These are phyloP conservation scores for Dromas ardeola DNA, from an alignment of 2,113 vertebrate species.

Conservation along the genomic window DNA sequence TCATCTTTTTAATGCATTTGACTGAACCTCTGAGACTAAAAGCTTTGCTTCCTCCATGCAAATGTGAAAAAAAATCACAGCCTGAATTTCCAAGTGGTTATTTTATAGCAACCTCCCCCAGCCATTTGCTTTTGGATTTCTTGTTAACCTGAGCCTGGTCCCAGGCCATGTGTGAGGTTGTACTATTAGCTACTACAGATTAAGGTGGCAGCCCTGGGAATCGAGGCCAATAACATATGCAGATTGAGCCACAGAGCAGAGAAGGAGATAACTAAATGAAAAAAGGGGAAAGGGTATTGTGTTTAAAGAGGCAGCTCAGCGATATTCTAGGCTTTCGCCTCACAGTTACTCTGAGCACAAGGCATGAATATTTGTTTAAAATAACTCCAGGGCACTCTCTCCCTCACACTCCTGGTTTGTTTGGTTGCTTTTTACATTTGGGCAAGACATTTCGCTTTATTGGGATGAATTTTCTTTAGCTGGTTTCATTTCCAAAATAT, in stretches of 20 bases:
- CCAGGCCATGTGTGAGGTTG: constrained; percentile 52
- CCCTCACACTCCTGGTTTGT: not conserved
- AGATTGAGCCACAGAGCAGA: constrained; percentile 24
- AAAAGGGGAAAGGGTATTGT: not conserved
- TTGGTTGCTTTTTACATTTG: not conserved
- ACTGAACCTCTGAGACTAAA: constrained; percentile 73
- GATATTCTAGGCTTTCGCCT: constrained; percentile 3
- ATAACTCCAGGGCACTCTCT: not conserved
- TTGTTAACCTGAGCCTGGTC: constrained; percentile 47
- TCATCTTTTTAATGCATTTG: constrained; percentile 78
- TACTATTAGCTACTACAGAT: constrained; percentile 56
- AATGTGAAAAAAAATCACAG: constrained; percentile 63
- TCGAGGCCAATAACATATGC: constrained; percentile 53
- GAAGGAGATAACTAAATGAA: constrained; percentile 61
- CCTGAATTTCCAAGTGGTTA: constrained; percentile 54
- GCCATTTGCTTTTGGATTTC: constrained; percentile 60
- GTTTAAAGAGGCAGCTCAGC: constrained; percentile 24
- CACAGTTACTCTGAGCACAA: not conserved
- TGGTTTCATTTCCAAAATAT: not conserved
- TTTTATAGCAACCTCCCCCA: constrained; percentile 49
- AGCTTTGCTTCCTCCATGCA: constrained; percentile 66
- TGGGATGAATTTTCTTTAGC: not conserved
- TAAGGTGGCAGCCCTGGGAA: constrained; percentile 59
- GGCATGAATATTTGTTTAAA: not conserved
- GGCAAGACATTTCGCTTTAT: not conserved